These are phyloP conservation scores for Microtus oregoni DNA, from an alignment of 2,113 vertebrate species.

Conservation along the genomic window DNA sequence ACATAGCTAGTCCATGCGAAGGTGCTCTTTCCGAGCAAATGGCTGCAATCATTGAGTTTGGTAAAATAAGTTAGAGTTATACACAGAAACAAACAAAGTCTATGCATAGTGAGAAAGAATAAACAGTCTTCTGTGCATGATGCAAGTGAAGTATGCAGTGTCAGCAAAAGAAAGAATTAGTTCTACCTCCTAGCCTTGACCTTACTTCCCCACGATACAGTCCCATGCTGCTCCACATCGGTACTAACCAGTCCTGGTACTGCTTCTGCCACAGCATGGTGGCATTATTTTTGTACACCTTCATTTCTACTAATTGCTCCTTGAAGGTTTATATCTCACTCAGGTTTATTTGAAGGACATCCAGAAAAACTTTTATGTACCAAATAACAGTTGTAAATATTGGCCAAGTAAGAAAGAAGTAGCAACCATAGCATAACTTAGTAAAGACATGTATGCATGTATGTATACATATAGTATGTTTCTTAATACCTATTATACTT, in stretches of 20 bases:
- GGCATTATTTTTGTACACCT: conserved; percentile 20
- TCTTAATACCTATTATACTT: not conserved
- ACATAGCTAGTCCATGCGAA: not conserved
- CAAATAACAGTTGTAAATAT: conserved; percentile 24
- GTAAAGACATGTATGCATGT: not conserved
- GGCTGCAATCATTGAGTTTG: not conserved
- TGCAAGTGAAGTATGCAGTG: not conserved
- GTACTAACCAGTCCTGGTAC: not conserved
- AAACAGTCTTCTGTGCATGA: not conserved
- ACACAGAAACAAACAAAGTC: not conserved
- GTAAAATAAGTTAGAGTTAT: not conserved
- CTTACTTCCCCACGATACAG: not conserved
- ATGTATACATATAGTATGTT: not conserved
- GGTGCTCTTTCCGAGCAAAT: not conserved
- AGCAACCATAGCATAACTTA: not conserved
- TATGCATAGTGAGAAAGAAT: conserved; percentile 8
- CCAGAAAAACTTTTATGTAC: conserved; percentile 1
- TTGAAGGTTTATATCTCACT: conserved; percentile 29
- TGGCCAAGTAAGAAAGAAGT: not conserved
- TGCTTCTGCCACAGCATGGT: not conserved
- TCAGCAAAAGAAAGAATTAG: not conserved
- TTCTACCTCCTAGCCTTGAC: not conserved
- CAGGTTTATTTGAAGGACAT: not conserved
- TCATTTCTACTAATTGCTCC: not conserved
- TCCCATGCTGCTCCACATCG: not conserved